Conservation (phyloP, 2,797 vertebrate species). For the Lagocephalus sceleratus region DNA sequence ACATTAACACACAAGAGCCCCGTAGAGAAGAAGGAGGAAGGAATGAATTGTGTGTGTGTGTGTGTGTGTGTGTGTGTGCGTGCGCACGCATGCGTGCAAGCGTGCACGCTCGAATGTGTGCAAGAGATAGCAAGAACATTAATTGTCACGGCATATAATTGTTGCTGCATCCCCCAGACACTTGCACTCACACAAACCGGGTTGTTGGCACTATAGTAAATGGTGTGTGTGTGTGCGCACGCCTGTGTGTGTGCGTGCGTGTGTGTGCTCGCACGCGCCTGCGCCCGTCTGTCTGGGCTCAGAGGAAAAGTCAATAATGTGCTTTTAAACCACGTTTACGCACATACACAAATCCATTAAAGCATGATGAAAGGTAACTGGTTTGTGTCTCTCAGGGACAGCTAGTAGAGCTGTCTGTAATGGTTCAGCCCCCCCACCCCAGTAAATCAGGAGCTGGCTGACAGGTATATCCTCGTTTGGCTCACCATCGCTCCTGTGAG, state of each 20-base stretch:
- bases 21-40: conserved; percentile 31
- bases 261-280: too few species aligned
- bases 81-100: too few species aligned
- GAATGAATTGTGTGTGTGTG: conserved; percentile 1
- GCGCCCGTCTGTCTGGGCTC: conserved; percentile 10
- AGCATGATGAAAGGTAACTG: conserved; percentile 42
- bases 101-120: too few species aligned
- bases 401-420: conserved; percentile 31
- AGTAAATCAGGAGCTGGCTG: conserved; percentile 14
- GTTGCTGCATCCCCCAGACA: conserved; percentile 26
- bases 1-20: conserved; percentile 32
- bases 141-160: conserved; percentile 37
- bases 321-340: conserved; percentile 20
- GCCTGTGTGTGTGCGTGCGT: too few species aligned
- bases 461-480: conserved; percentile 28
- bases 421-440: conserved; percentile 31
- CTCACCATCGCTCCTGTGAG: conserved; percentile 10
- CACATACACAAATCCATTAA: conserved; percentile 29
- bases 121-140: conserved; percentile 23
- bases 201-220: conserved; percentile 15
- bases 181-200: conserved; percentile 19
- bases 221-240: too few species aligned
- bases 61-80: conserved; percentile 1
- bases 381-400: conserved; percentile 36
- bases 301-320: conserved; percentile 42